Conservation (phyloP, 2,797 vertebrate genomes). For the Mergus octosetaceus region DNA sequence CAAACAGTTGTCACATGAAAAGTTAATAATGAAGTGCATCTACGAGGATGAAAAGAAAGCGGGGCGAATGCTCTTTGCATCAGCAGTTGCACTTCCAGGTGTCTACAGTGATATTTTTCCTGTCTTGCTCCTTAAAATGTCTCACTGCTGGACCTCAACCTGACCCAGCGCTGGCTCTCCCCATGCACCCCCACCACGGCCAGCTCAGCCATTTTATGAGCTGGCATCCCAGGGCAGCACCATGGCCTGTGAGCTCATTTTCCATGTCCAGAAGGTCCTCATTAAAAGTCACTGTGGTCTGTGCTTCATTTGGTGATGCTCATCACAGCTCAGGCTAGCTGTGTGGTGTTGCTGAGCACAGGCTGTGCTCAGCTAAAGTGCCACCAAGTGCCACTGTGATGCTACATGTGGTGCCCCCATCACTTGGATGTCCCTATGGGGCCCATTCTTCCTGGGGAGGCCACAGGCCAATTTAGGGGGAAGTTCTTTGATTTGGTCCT, state of each 20-base stretch:
- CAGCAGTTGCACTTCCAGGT: slow-evolving; percentile 48
- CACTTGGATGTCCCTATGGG: accelerated
- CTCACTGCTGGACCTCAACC: not conserved
- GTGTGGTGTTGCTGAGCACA: accelerated
- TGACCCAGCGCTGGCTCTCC: not conserved
- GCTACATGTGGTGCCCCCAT: accelerated
- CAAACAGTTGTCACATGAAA: slow-evolving; percentile 80
- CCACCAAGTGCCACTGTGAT: not conserved
- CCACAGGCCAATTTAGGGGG: not conserved
- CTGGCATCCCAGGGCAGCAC: not conserved
- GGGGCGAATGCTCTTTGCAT: slow-evolving; percentile 19
- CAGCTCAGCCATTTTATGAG: not conserved
- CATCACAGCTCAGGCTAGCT: not conserved
- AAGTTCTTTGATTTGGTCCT: not conserved
- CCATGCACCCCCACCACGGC: not conserved
- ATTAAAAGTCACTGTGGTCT: not conserved
- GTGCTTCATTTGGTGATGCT: not conserved
- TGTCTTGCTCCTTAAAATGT: not conserved
- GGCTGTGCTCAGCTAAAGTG: not conserved
- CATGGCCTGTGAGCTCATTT: not conserved
- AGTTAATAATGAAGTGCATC: slow-evolving; percentile 75
- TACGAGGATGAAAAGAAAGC: slow-evolving; percentile 66
- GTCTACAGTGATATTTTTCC: slow-evolving; percentile 34
- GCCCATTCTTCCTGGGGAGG: not conserved
- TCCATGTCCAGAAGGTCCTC: not conserved